Base-by-base conservation (phyloP, 2,888 invertebrate genomes). In the Caenorhabditis wallacei region DNA sequence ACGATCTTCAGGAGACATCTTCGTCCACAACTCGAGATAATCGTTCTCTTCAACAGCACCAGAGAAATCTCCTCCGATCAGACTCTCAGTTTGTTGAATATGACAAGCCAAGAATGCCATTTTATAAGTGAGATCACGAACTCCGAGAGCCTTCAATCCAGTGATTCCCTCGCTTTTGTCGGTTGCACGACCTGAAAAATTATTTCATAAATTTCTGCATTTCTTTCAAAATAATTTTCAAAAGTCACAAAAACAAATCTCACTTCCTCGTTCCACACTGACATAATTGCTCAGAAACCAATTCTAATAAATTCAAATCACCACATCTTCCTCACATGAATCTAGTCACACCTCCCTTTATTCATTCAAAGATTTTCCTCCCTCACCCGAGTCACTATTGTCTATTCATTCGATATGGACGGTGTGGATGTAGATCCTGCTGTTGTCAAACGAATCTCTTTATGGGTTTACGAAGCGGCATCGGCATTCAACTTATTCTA, bases 41-140 rank as follows among this genome's bases (percentile, higher is more conserved):
- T 97, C 96, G 69, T 97, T 94, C 89, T 97, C 96, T 75, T 96
- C 97, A 85, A 64, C 51, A n/a, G 43, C 48, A 11, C 64, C 70
- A 11, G 82, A 66, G 40, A 68, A 59, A 24, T 83, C 83, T 22
- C 63, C 70, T n/a, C 66, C 66, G 40, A 80, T 46, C 0, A 83
- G 68, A 26, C 75, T 69, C 20, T 83, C 84, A 7, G 79, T 84
- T 26, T 84, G 78, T 46, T 85, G 81, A 2, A 98, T 95, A 90
- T 96, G 96, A 92, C 97, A 97, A 0, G 97, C 96, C 71, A 99
- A 94, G 93, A 98, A 99, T 1, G 97, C 96, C 92, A 97, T 95
- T 91, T 95, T 95, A 93, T 95, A 96, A 84, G 95, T 95, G 48
- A 97, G 93, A 92, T 97, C 96, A 22, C 96, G 94, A 1, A 96